phyloP scores from a whole-genome alignment of 2,888 invertebrate species.

The Hemistola chrysoprasaria region DNA sequence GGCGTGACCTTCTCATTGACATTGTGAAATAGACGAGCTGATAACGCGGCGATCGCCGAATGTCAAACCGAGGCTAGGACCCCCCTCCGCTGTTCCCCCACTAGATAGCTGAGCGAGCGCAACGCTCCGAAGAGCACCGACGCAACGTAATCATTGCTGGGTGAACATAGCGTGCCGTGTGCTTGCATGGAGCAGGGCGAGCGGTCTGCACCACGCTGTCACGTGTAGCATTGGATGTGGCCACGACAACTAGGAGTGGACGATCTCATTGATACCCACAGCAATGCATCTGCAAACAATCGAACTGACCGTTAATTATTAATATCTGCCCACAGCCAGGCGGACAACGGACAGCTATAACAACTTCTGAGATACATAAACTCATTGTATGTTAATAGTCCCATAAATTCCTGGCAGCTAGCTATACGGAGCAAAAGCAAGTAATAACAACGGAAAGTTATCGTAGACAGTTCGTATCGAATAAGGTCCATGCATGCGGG shows the following conservation, averaged over 20 bases:
- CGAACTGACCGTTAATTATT: constrained; percentile 37
- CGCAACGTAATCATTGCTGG: constrained; percentile 57
- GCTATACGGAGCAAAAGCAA: constrained; percentile 7
- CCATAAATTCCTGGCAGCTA: background rate
- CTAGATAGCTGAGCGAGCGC: constrained; percentile 47
- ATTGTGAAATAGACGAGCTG: constrained; percentile 81
- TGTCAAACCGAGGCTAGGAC: constrained; percentile 76
- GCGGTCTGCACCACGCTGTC: constrained; percentile 4
- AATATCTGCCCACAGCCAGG: constrained; percentile 17
- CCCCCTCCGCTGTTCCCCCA: constrained; percentile 59
- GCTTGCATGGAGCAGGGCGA: constrained; percentile 34
- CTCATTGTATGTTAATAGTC: constrained; percentile 18
- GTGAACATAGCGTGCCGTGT: constrained; percentile 31
- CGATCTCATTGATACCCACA: constrained; percentile 30
- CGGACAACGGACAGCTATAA: too few species aligned
- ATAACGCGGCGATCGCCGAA: constrained; percentile 77
- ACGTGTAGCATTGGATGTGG: constrained; percentile 20
- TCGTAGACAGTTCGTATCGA: constrained; percentile 13
- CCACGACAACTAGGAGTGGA: constrained; percentile 20
- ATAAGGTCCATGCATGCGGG: constrained; percentile 22
- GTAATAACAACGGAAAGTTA: constrained; percentile 16
- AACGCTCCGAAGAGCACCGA: constrained; percentile 32
- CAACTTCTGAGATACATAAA: too few species aligned
- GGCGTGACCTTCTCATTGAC: constrained; percentile 81
- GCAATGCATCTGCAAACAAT: constrained; percentile 57